Evolutionary conservation across 2,797 vertebrate genomes (phyloP).

Genomic region (Lutjanus campechanus): DNA sequence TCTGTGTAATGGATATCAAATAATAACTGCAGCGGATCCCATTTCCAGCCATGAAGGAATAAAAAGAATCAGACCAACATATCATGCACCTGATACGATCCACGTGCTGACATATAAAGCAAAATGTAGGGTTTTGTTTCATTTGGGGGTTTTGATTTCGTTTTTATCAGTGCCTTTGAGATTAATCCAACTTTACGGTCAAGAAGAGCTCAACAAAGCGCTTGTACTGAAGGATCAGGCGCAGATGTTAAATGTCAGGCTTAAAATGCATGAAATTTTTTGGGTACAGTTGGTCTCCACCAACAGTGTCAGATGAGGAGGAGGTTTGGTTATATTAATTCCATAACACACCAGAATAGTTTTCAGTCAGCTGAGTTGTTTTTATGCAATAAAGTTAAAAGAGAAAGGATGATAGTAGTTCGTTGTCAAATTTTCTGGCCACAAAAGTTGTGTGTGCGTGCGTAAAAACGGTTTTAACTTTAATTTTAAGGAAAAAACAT

Average conservation of each 20-base stretch:
- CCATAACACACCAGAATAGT: constrained; percentile 33
- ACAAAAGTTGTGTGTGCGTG: constrained; percentile 18
- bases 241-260: constrained; percentile 42
- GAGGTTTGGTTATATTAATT: background rate
- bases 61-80: constrained; percentile 62
- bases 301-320: background rate
- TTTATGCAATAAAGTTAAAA: constrained; percentile 49
- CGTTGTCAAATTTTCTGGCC: constrained; percentile 14
- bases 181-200: constrained; percentile 56
- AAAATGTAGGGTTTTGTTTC: constrained; percentile 69
- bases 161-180: constrained; percentile 51
- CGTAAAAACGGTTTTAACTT: constrained; percentile 20
- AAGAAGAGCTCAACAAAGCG: constrained; percentile 41
- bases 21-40: constrained; percentile 75
- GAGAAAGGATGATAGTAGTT: background rate
- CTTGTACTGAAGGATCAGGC: constrained; percentile 2
- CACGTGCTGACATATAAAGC: constrained; percentile 69
- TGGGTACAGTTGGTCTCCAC: background rate
- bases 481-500: constrained; percentile 1
- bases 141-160: constrained; percentile 36
- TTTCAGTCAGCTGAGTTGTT: constrained; percentile 41
- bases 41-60: constrained; percentile 72
- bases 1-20: constrained; percentile 83
- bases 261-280: constrained; percentile 35
- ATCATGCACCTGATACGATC: constrained; percentile 76